phyloP scores from a whole-genome alignment of 2,797 vertebrate genomes.

The Epinephelus malabaricus region DNA sequence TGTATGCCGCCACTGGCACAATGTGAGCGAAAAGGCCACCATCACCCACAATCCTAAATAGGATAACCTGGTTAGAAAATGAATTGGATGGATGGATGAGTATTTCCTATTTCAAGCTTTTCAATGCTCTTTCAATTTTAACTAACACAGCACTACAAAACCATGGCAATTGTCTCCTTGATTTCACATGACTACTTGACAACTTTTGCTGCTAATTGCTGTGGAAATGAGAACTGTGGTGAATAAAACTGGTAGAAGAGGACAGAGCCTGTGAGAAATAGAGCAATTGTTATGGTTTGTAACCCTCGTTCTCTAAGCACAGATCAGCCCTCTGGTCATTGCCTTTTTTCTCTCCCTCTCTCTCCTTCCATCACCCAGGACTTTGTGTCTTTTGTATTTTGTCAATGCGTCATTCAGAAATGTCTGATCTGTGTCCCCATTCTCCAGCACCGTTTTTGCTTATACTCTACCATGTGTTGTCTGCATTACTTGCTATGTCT shows the following conservation, averaged over 20 bases:
- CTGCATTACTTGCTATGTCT: too few relatives aligned
- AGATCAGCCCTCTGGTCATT: background rate
- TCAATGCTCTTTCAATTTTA: background rate
- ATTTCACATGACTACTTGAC: slow-evolving; percentile 4
- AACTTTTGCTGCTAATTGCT: slow-evolving; percentile 10
- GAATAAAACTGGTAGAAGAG: background rate
- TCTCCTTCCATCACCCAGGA: background rate
- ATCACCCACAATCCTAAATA: too few relatives aligned
- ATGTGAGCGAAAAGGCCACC: too few relatives aligned
- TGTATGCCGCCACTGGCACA: too few relatives aligned
- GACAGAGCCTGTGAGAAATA: background rate
- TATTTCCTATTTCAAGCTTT: background rate
- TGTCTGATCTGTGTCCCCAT: background rate
- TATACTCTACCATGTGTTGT: background rate
- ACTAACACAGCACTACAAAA: background rate
- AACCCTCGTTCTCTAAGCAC: background rate
- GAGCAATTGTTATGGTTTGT: slow-evolving; percentile 7
- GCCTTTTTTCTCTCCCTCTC: background rate
- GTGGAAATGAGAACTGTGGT: background rate
- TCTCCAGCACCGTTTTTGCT: background rate
- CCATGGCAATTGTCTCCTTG: background rate
- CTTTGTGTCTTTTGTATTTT: background rate
- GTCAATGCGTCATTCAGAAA: background rate
- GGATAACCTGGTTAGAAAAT: too few relatives aligned
- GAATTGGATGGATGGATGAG: too few relatives aligned